Conservation (phyloP, 2,113 vertebrate genomes). For the Hystrix brachyura region DNA sequence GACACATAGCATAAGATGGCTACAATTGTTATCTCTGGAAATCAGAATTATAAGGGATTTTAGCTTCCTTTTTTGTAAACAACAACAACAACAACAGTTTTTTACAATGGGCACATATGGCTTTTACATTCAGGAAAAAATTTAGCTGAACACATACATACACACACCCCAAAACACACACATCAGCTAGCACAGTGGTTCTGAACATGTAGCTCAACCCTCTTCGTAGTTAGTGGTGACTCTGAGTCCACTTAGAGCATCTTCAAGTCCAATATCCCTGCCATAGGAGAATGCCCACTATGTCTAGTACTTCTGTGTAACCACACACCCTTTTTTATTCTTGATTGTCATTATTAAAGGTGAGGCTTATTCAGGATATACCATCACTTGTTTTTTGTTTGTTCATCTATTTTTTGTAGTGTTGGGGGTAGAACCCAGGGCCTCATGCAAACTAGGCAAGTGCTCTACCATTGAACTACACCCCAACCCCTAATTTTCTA, state of each 20-base stretch:
- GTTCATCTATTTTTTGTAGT: not conserved
- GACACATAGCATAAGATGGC: not conserved
- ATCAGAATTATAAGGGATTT: not conserved
- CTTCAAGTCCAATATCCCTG: not conserved
- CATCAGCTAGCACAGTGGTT: not conserved
- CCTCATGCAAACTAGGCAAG: not conserved
- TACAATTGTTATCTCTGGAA: not conserved
- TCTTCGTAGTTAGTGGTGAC: not conserved
- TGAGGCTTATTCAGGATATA: not conserved
- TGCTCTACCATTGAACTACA: not conserved
- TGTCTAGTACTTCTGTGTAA: not conserved
- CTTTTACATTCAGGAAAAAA: not conserved
- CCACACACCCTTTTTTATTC: not conserved
- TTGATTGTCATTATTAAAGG: not conserved
- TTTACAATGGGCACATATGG: not conserved
- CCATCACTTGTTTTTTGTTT: not conserved
- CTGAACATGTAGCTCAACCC: not conserved
- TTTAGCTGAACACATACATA: not conserved
- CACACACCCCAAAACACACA: not conserved
- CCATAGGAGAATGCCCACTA: not conserved
- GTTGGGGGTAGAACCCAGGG: not conserved
- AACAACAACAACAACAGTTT: not conserved
- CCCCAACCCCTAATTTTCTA: not conserved
- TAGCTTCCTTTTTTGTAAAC: slow-evolving; percentile 30
- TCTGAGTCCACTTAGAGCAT: not conserved